phyloP scores from a whole-genome alignment of 1,140 invertebrate genomes.

The Alviniconcha marisindica region DNA sequence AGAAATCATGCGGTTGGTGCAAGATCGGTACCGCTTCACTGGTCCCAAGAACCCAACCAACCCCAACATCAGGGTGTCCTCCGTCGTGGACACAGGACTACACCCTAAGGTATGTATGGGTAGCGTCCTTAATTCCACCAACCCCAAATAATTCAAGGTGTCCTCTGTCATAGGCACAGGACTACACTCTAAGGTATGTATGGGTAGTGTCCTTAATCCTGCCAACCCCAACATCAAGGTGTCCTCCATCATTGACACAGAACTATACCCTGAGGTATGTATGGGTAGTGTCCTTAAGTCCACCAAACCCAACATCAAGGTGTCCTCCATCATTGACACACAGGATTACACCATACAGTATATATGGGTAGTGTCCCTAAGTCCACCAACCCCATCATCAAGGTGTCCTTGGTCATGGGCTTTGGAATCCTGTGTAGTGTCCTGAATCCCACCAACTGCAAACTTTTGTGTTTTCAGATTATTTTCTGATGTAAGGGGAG shows the following conservation, averaged over 20 bases:
- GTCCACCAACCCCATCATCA: constrained; percentile 34
- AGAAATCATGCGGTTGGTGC: constrained; percentile 54
- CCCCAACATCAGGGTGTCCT: constrained; percentile 35
- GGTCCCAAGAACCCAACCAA: constrained; percentile 30
- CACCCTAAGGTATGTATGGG: constrained; percentile 24
- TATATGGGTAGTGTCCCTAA: no score
- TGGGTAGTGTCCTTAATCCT: no score
- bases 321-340: constrained; percentile 24
- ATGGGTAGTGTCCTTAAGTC: no score
- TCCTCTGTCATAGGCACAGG: constrained; percentile 20
- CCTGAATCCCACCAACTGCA: no score
- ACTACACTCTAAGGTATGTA: constrained; percentile 13
- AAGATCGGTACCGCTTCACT: not conserved
- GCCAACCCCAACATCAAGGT: constrained; percentile 40
- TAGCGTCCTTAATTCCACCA: no score
- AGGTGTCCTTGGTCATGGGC: no score
- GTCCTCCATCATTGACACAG: constrained; percentile 17
- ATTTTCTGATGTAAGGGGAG: no score
- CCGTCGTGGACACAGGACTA: constrained; percentile 19
- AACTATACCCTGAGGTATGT: constrained; percentile 4
- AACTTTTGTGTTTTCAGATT: no score
- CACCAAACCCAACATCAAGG: constrained; percentile 36
- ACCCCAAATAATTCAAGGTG: constrained; percentile 38
- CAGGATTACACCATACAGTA: not conserved
- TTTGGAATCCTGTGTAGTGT: no score